A percentile compares a stretch with the other conserved stretches of the same genome.
These are phyloP conservation scores for Acanthis flammea DNA, from an alignment of 2,797 vertebrate species.

Conservation along the genomic window DNA sequence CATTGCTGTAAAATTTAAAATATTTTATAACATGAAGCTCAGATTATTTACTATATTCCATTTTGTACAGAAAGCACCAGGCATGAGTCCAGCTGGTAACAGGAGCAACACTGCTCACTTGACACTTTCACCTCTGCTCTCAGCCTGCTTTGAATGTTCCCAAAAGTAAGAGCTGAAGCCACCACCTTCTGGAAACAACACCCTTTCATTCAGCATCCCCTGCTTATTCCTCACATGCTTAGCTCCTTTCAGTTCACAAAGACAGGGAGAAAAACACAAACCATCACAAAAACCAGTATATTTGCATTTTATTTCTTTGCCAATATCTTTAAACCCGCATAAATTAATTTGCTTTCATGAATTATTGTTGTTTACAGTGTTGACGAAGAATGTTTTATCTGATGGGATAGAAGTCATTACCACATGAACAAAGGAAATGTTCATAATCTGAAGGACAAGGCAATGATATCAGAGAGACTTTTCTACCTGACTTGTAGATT, in stretches of 20 bases:
- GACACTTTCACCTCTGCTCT: neutral
- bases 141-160: neutral
- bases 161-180: neutral
- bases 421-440: neutral
- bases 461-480: neutral
- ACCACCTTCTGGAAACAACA: neutral
- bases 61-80: neutral
- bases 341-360: neutral
- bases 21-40: neutral
- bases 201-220: neutral
- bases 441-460: neutral
- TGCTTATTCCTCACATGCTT: neutral
- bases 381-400: neutral
- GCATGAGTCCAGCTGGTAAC: neutral
- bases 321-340: neutral
- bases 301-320: neutral
- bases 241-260: neutral
- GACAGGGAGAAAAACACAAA: neutral
- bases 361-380: neutral
- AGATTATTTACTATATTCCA: neutral
- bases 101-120: neutral
- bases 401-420: neutral
- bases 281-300: neutral
- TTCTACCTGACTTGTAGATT: neutral
- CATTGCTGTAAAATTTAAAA: neutral